phyloP scores from a whole-genome alignment of 2,888 invertebrate genomes.

The Caenorhabditis auriculariae region DNA sequence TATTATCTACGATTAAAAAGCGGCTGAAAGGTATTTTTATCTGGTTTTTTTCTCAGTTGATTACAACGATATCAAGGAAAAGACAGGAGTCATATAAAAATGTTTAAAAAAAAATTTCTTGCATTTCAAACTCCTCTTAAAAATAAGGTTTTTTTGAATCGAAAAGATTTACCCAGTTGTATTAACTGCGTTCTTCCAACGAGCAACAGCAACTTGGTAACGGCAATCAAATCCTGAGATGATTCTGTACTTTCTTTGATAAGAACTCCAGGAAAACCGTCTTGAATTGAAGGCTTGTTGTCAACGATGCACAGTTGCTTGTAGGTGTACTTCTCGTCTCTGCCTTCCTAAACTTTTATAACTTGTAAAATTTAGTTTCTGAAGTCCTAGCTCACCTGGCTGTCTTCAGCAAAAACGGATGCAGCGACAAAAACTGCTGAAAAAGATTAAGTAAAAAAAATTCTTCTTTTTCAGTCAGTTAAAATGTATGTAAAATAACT shows the following conservation, averaged over 20 bases:
- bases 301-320: conserved; percentile 56
- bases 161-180: conserved; percentile 42
- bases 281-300: conserved; percentile 38
- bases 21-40: neutral
- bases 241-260: neutral
- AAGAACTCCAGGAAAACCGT: conserved; percentile 17
- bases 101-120: neutral
- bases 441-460: no score
- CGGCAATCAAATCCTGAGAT: conserved; percentile 46
- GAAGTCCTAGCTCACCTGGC: no score
- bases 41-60: neutral
- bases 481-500: no score
- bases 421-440: no score
- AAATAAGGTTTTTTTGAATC: neutral
- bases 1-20: neutral
- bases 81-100: no score
- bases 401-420: no score
- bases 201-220: conserved; percentile 54
- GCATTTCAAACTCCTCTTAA: neutral
- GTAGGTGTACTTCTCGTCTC: conserved; percentile 52
- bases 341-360: no score
- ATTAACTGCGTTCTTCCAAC: conserved; percentile 60
- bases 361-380: no score
- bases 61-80: no score
- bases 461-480: no score